These are phyloP conservation scores for Carettochelys insculpta DNA, from an alignment of 2,113 vertebrate genomes.

Conservation along the genomic window DNA sequence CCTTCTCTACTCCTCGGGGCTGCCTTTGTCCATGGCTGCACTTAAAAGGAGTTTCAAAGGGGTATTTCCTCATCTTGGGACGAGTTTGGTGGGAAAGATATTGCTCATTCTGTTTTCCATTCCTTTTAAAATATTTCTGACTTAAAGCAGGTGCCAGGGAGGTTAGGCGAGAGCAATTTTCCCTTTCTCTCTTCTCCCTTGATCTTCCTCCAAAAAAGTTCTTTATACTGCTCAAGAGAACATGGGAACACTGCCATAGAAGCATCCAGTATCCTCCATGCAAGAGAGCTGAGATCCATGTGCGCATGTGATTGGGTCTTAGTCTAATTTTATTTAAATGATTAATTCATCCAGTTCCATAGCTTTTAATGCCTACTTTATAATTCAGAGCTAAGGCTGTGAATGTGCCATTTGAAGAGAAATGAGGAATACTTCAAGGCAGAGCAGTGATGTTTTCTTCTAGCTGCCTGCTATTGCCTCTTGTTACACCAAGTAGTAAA, in stretches of 20 bases:
- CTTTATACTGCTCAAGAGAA: not conserved
- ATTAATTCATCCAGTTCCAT: not conserved
- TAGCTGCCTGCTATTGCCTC: not conserved
- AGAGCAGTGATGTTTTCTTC: not conserved
- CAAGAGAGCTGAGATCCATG: not conserved
- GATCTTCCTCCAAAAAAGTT: not conserved
- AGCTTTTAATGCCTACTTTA: not conserved
- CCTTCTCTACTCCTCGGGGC: not conserved
- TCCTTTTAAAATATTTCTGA: not conserved
- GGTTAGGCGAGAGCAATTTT: too few relatives aligned
- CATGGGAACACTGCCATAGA: not conserved
- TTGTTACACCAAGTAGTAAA: too few relatives aligned
- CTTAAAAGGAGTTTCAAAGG: not conserved
- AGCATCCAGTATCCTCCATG: not conserved
- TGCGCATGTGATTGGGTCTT: not conserved
- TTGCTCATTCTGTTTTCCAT: not conserved
- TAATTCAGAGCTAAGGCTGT: not conserved
- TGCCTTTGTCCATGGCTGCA: not conserved
- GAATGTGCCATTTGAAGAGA: not conserved
- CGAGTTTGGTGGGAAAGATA: not conserved
- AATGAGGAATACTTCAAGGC: not conserved
- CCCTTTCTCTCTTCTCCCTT: too few relatives aligned
- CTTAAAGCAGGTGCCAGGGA: too few relatives aligned
- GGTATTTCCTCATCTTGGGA: not conserved
- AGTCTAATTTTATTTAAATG: not conserved